Evolutionary conservation across 2,113 vertebrate genomes (phyloP).

Genomic region (Mystacornis crossleyi): DNA sequence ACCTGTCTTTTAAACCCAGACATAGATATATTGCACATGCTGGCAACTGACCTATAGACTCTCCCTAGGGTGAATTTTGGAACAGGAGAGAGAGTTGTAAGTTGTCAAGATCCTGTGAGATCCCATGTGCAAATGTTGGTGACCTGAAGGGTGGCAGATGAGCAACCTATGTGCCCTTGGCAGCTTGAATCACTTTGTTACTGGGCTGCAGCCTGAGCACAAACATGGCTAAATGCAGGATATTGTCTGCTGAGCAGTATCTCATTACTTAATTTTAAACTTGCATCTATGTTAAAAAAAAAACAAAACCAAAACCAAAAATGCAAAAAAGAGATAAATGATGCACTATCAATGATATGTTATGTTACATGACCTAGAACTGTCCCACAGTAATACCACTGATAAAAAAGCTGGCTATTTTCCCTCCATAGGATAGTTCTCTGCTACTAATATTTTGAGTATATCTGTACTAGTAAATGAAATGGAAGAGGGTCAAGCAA

Average conservation of each 20-base stretch:
- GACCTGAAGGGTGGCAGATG: neutral
- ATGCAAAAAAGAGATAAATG: neutral
- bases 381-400: neutral
- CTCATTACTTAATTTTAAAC: neutral
- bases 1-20: no score
- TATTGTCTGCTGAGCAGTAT: neutral
- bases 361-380: neutral
- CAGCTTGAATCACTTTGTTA: neutral
- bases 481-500: neutral
- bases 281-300: neutral
- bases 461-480: neutral
- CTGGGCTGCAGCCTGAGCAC: neutral
- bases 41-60: neutral
- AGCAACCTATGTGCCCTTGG: fast-evolving
- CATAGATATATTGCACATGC: neutral
- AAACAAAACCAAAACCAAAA: neutral
- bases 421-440: neutral
- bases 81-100: neutral
- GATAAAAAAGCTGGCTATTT: neutral
- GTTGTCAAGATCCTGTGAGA: neutral
- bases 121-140: neutral
- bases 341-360: neutral
- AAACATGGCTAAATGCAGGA: neutral
- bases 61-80: neutral
- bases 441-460: neutral